These are phyloP conservation scores for Phylloscopus whistleri DNA, from an alignment of 2,113 vertebrate species.

Conservation along the genomic window DNA sequence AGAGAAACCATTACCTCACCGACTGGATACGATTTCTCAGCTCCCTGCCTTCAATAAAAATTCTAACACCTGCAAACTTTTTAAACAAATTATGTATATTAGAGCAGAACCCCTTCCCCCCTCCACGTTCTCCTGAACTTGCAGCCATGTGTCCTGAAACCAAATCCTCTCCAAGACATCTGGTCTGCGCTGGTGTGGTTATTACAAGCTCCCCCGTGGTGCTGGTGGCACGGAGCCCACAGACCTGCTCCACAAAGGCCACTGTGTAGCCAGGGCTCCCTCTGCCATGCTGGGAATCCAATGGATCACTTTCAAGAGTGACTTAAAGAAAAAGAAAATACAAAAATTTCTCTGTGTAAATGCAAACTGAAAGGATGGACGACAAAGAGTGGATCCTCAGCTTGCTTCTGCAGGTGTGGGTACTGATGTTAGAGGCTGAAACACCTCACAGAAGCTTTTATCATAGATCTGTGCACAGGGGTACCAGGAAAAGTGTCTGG, in stretches of 20 bases:
- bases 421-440: background rate
- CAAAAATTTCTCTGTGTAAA: background rate
- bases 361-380: background rate
- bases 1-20: conserved; percentile 34
- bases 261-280: background rate
- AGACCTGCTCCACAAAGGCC: conserved; percentile 27
- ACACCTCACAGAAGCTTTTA: background rate
- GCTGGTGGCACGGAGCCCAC: background rate
- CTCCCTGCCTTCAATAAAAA: conserved; percentile 53
- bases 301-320: background rate
- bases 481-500: background rate
- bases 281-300: background rate
- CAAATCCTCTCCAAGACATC: conserved; percentile 25
- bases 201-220: background rate
- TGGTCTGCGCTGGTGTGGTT: background rate
- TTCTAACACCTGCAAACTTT: conserved; percentile 60
- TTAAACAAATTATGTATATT: conserved; percentile 32
- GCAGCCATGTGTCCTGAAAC: conserved; percentile 29
- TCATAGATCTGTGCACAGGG: no score
- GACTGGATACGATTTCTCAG: background rate
- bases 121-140: background rate
- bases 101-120: background rate
- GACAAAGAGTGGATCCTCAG: background rate
- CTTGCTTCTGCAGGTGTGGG: background rate
- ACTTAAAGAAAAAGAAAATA: background rate